Evolutionary conservation across 2,888 invertebrate species (phyloP).

Genomic region (Mesorhabditis belari): DNA sequence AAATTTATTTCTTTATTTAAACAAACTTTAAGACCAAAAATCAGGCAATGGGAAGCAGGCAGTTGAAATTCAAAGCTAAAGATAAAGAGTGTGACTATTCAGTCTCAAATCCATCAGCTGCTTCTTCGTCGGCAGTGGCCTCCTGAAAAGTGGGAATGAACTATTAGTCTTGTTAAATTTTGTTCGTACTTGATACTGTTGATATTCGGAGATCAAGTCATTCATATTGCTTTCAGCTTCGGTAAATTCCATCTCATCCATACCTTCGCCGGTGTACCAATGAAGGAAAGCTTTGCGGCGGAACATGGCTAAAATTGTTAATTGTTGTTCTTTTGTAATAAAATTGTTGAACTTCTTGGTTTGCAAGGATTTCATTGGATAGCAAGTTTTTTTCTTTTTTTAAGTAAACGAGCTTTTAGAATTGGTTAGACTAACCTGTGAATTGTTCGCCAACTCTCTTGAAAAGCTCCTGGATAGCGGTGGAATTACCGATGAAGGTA

Average conservation of each 20-base stretch:
- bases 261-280: constrained; percentile 93
- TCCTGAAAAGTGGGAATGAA: constrained; percentile 51
- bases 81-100: not conserved
- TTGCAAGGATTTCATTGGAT: not conserved
- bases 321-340: not conserved
- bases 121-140: constrained; percentile 22
- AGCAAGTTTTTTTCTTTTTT: not conserved
- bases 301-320: constrained; percentile 71
- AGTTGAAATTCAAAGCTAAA: not conserved
- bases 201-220: constrained; percentile 72
- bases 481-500: constrained; percentile 83
- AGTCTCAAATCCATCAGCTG: not conserved
- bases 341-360: not conserved
- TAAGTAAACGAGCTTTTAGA: too few species aligned
- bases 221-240: constrained; percentile 91
- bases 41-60: not conserved
- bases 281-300: constrained; percentile 89
- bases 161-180: not conserved
- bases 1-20: too few species aligned
- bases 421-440: constrained; percentile 50
- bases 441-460: constrained; percentile 82
- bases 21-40: not conserved
- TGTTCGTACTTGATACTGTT: constrained; percentile 70
- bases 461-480: constrained; percentile 82
- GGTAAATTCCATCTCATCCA: constrained; percentile 94